Evolutionary conservation across 2,888 invertebrate genomes (phyloP).

Genomic region (Iphiclides podalirius): DNA sequence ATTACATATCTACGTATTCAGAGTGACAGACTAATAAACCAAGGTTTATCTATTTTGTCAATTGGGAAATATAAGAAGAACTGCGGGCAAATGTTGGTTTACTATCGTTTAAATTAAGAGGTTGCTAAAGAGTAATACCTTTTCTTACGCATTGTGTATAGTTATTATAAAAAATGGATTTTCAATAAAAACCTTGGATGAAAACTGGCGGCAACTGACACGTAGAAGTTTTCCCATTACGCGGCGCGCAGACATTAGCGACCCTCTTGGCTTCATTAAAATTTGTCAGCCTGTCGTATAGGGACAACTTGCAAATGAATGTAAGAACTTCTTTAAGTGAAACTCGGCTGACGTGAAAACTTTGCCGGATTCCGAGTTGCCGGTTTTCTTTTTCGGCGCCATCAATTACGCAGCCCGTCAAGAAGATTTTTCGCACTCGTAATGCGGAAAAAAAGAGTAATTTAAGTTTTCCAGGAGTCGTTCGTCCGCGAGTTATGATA

Average conservation of each 20-base stretch:
- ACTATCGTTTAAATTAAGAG: no score
- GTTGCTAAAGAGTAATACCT: no score
- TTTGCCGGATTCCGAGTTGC: slow-evolving; percentile 64
- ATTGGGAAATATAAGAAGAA: no score
- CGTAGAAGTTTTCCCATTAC: slow-evolving; percentile 75
- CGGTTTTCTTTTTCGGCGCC: slow-evolving; percentile 62
- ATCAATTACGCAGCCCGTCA: slow-evolving; percentile 79
- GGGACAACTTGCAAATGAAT: slow-evolving; percentile 75
- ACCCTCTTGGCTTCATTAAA: slow-evolving; percentile 77
- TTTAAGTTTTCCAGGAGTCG: slow-evolving; percentile 74
- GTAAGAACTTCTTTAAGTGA: slow-evolving; percentile 78
- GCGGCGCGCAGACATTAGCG: slow-evolving; percentile 72
- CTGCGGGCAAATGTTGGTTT: no score
- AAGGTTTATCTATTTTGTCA: no score
- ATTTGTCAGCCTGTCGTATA: slow-evolving; percentile 78
- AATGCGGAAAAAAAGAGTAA: slow-evolving; percentile 76
- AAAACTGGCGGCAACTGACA: slow-evolving; percentile 32
- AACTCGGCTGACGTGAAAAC: slow-evolving; percentile 77
- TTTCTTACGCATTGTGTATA: no score
- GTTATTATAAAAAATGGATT: background rate
- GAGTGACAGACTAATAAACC: no score
- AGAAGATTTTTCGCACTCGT: slow-evolving; percentile 79
- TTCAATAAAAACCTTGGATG: slow-evolving; percentile 43
- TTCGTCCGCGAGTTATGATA: slow-evolving; percentile 73
- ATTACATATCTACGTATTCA: no score